Conservation (phyloP, 2,797 vertebrate genomes). For the Macroramphosus scolopax region DNA sequence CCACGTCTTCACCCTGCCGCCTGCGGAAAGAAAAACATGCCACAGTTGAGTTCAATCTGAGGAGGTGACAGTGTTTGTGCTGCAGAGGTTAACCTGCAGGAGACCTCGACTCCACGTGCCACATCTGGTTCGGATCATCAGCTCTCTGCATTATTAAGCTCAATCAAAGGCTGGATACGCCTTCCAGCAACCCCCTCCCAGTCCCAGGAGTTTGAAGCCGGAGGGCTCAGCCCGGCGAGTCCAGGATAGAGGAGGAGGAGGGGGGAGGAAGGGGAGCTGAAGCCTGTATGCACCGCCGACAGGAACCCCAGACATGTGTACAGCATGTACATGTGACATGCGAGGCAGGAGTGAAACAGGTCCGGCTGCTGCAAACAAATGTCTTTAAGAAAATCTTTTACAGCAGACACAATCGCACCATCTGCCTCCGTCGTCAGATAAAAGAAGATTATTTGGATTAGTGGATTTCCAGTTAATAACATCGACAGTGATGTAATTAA, state of each 20-base stretch:
- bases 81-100: constrained; percentile 31
- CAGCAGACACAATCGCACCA: constrained; percentile 25
- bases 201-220: constrained; percentile 14
- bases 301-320: constrained; percentile 25
- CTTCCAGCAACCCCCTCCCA: constrained; percentile 11
- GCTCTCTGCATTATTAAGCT: constrained; percentile 39
- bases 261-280: too few species aligned
- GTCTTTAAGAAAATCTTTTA: too few species aligned
- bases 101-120: constrained; percentile 53
- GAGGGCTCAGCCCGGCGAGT: constrained; percentile 4
- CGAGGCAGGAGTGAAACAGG: background rate
- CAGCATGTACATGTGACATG: background rate
- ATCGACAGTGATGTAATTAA: constrained; percentile 29
- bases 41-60: constrained; percentile 13
- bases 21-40: constrained; percentile 64
- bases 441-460: constrained; percentile 67
- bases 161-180: constrained; percentile 40
- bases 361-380: too few species aligned
- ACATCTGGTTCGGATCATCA: constrained; percentile 66
- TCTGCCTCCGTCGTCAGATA: constrained; percentile 38
- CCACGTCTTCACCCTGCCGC: constrained; percentile 97
- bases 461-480: constrained; percentile 45
- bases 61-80: constrained; percentile 16
- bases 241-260: background rate
- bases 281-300: too few species aligned